Conservation (phyloP, 2,113 vertebrate genomes). For the Heterotilapia buettikoferi region DNA sequence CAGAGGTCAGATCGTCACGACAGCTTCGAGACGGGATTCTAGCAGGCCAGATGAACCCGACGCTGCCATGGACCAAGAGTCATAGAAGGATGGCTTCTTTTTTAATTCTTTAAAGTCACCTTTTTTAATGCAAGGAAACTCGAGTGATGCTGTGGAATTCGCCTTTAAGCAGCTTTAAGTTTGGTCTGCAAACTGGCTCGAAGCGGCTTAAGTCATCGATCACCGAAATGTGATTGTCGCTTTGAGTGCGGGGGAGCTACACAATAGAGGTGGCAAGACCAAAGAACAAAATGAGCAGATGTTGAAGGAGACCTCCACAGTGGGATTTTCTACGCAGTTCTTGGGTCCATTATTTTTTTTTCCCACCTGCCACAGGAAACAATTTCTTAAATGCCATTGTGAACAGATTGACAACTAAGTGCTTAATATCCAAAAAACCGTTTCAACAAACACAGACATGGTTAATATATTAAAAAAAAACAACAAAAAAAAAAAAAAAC, state of each 20-base stretch:
- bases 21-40: slow-evolving; percentile 25
- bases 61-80: background rate
- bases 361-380: slow-evolving; percentile 15
- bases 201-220: slow-evolving; percentile 17
- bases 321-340: slow-evolving; percentile 13
- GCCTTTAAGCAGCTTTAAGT: slow-evolving; percentile 48
- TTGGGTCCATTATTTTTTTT: slow-evolving; percentile 8
- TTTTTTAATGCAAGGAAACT: slow-evolving; percentile 21
- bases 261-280: slow-evolving; percentile 26
- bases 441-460: slow-evolving; percentile 66
- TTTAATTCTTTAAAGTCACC: slow-evolving; percentile 4
- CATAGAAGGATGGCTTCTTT: slow-evolving; percentile 56
- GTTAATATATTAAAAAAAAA: slow-evolving; percentile 55
- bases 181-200: slow-evolving; percentile 30
- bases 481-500: slow-evolving; percentile 57
- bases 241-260: slow-evolving; percentile 30
- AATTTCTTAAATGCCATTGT: slow-evolving; percentile 47
- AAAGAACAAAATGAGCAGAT: background rate
- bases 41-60: background rate
- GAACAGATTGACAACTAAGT: slow-evolving; percentile 67
- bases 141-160: slow-evolving; percentile 10
- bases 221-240: slow-evolving; percentile 61
- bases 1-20: slow-evolving; percentile 49
- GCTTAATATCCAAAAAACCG: slow-evolving; percentile 66
- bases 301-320: slow-evolving; percentile 18